Percentiles rank a stretch among this genome's conserved stretches.
phyloP scores from a whole-genome alignment of 2,888 invertebrate species.

The Empis stercorea region DNA sequence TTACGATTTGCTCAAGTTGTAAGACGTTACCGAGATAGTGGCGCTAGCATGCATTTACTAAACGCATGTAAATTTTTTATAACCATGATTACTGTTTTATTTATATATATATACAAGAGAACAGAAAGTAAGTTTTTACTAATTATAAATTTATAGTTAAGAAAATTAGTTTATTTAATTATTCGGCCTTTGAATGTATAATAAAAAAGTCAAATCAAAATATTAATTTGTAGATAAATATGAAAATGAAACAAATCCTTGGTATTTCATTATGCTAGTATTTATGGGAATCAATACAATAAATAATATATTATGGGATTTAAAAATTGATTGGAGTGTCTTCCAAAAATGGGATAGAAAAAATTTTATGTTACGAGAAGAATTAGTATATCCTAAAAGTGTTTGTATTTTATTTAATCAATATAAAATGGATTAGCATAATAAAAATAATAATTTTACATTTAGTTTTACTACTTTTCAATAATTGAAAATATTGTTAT shows the following conservation, averaged over 20 bases:
- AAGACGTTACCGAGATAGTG: conserved; percentile 66
- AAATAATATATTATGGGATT: conserved; percentile 50
- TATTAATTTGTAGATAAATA: no score
- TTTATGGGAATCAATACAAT: no score
- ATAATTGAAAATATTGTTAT: conserved; percentile 67
- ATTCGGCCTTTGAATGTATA: no score
- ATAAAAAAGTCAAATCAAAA: no score
- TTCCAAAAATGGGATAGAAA: conserved; percentile 61
- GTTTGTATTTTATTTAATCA: conserved; percentile 34
- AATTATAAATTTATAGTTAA: no score
- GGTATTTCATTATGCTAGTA: conserved; percentile 62
- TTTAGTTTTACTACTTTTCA: conserved; percentile 64
- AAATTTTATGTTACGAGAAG: conserved; percentile 60
- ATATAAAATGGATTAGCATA: no score
- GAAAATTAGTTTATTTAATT: no score
- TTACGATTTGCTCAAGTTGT: conserved; percentile 76
- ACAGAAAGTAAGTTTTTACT: conserved; percentile 12
- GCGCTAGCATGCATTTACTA: conserved; percentile 65
- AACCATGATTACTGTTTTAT: conserved; percentile 72
- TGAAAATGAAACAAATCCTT: conserved; percentile 40
- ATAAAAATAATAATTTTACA: background rate
- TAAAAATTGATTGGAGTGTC: conserved; percentile 82
- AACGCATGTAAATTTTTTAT: conserved; percentile 86
- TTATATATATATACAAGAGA: conserved; percentile 40
- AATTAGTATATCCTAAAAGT: conserved; percentile 64